These are phyloP conservation scores for Sesamia inferens DNA, from an alignment of 2,888 invertebrate genomes.

Conservation along the genomic window DNA sequence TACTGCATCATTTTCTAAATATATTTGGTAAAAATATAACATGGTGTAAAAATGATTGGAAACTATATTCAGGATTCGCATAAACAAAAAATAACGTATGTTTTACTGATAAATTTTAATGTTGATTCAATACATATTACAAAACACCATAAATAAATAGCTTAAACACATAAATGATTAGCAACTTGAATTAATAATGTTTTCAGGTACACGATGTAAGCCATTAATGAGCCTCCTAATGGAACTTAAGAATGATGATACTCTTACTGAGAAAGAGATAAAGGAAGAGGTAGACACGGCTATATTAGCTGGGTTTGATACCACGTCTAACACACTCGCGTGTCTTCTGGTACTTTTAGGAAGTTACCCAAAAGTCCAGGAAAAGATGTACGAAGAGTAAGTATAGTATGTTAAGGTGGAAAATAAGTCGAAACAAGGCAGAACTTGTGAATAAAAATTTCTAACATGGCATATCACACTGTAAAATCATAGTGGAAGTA, in stretches of 20 bases:
- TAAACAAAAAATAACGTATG: too few species aligned
- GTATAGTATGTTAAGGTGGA: constrained; percentile 16
- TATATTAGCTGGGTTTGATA: constrained; percentile 57
- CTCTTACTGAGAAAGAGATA: constrained; percentile 61
- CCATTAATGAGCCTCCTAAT: constrained; percentile 50
- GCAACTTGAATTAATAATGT: not conserved
- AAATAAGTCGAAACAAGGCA: not conserved
- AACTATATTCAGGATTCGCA: too few species aligned
- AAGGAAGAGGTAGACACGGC: constrained; percentile 69
- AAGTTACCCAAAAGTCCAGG: constrained; percentile 74
- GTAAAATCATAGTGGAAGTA: too few species aligned
- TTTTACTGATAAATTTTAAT: too few species aligned
- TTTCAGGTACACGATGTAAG: constrained; percentile 40
- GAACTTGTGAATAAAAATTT: not conserved
- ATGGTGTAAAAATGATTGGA: too few species aligned
- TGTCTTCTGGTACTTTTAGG: constrained; percentile 56
- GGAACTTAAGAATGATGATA: constrained; percentile 44
- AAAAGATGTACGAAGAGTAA: constrained; percentile 70
- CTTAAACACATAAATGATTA: too few species aligned
- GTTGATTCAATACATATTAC: too few species aligned
- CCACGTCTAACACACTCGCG: constrained; percentile 44
- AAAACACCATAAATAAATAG: too few species aligned
- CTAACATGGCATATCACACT: not conserved
- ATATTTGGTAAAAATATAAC: too few species aligned
- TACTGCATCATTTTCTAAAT: too few species aligned